Evolutionary conservation across 2,797 vertebrate species (phyloP), one percentile per base, ranked within the genome.

Genomic region (Pelodytes ibericus): DNA sequence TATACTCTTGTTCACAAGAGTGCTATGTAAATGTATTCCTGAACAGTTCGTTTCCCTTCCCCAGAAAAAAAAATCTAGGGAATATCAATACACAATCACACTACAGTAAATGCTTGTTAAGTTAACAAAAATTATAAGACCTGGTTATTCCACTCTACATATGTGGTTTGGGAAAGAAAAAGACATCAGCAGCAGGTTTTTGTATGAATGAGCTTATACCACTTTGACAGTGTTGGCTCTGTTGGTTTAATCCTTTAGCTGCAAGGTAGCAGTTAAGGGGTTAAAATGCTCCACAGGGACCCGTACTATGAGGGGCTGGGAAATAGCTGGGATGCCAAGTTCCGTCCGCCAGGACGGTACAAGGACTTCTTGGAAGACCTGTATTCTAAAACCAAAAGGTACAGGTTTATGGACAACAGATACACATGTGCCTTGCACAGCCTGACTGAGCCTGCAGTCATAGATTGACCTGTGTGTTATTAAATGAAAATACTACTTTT

Each of bases 31-130:
- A 47, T 77, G 82, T 88, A 90, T 90, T 93, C 92, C 93, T 94
- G 90, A 91, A 91, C 86, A 84, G 87, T 86, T 92, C 87, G 87
- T 88, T 89, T 85, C 83, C 77, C 82, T 75, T 64, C 73, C 64
- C 76, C 83, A 82, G 27, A 79, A 29, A 65, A 82, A 72, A 72
- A 89, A 88, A 93, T 82, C 85, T 90, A 91, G 85, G 85, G 86
- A 86, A 84, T 87, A 89, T 85, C 91, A 94, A 93, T 86, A 94
- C 91, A 96, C 94, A 95, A 86, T 94, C 95, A 95, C 92, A 94
- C 95, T 96, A 97, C 95, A 96, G 96, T 97, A 97, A 79, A 98
- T 93, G 93, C 93, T 92, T 88, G 91, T 92, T 96, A 95, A 96
- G 94, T 92, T 89, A 93, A 88, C 81, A 88, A 89, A 89, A 93